Evolutionary conservation across 1,140 invertebrate genomes (phyloP), one percentile per base, ranked within the genome.

Genomic region (Cecropterus lyciades): DNA sequence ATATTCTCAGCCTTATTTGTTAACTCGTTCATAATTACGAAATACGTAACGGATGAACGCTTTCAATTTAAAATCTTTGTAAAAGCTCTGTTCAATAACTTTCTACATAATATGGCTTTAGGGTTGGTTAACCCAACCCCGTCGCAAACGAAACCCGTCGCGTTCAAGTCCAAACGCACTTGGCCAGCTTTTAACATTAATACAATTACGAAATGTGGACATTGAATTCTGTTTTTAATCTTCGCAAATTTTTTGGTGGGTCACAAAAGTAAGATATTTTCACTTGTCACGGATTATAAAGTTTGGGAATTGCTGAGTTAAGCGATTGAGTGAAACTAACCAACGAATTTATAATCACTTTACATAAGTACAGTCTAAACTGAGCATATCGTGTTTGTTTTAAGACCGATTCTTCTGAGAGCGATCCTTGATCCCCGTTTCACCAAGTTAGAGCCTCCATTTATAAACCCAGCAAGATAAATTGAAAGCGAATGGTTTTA

Each of bases 401-500:
- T 53, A 53, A 37, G 51, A 13, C 11, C 16, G 27, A 24, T 13
- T 37, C 14, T 53, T 53, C 9, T 3, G 3, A 16, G 13, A 1
- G 4, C 3, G 3, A 20, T 17, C 33, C 0, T 27, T 14, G 7
- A 55, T 20, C 42, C 33, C 14, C 14, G 16, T 17, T 9, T 5
- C n/a, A n/a, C n/a, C n/a, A 42, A 40, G 53, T 56, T 56, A 56
- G 37, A 43, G 11, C 37, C 43, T 17, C 37, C 37, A 20, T 56
- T 56, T 42, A 37, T 56, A 56, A 56, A 55, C 16, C 37, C 11
- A 56, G 53, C 3, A 56, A 56, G 53, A 56, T 56, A 56, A 56
- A 56, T 56, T 56, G 53, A 56, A 56, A 56, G 11, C 17, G 37
- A 56, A 56, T 56, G 16, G 37, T 56, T 56, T 55, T 56, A 40